Evolutionary conservation across 2,113 vertebrate genomes (phyloP).

Genomic region (Epinephelus fuscoguttatus): DNA sequence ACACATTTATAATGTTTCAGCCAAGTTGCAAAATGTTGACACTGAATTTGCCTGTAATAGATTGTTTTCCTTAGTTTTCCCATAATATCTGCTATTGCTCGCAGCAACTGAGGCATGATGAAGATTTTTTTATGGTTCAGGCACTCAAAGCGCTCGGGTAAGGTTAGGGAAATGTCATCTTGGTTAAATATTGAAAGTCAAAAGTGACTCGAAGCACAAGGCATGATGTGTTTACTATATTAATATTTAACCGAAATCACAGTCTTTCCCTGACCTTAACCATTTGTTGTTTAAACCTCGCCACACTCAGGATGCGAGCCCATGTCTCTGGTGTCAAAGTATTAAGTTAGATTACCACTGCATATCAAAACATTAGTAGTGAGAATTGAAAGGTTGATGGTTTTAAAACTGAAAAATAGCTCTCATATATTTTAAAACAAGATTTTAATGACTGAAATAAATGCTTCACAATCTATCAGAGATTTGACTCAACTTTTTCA

Average conservation of each 20-base stretch:
- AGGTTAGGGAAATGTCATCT: background rate
- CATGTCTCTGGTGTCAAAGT: background rate
- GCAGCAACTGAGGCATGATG: background rate
- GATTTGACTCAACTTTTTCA: background rate
- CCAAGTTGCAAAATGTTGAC: background rate
- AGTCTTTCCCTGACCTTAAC: background rate
- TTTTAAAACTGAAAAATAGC: background rate
- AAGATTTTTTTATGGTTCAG: background rate
- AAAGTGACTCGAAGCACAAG: constrained; percentile 1
- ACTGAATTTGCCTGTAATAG: background rate
- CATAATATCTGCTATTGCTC: background rate
- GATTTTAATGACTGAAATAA: background rate
- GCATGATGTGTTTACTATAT: background rate
- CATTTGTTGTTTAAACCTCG: background rate
- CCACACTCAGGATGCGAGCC: background rate
- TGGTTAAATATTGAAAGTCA: constrained; percentile 9
- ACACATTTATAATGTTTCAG: background rate
- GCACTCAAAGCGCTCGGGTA: background rate
- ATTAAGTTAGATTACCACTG: too few species aligned
- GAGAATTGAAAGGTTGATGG: background rate
- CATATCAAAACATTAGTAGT: background rate
- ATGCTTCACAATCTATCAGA: background rate
- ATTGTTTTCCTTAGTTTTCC: constrained; percentile 1
- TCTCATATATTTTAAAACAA: background rate
- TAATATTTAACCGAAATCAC: background rate